phyloP scores from a whole-genome alignment of 1,140 invertebrate genomes.

The Apis cerana region DNA sequence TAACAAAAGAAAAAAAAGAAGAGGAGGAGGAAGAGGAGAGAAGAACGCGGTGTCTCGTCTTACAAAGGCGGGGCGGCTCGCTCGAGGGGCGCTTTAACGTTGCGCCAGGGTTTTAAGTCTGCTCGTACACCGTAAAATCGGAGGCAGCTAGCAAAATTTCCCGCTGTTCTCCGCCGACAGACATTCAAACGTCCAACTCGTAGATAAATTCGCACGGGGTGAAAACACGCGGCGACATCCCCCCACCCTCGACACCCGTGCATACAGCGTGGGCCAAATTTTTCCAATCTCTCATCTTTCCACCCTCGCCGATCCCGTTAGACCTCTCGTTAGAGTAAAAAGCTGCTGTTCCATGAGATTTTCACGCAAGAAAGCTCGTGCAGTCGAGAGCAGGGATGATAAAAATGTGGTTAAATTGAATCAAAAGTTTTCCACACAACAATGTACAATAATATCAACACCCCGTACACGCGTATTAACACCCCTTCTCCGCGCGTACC shows the following conservation, averaged over 20 bases:
- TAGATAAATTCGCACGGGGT: conserved; percentile 17
- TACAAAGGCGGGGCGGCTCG: conserved; percentile 17
- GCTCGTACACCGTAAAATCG: conserved; percentile 32
- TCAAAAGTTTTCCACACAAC: no score
- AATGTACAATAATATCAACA: no score
- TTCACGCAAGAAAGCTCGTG: no score
- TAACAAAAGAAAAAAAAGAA: not conserved
- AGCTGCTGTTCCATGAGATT: no score
- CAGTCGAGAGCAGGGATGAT: no score
- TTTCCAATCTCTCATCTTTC: no score
- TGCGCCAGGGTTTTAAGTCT: conserved; percentile 25
- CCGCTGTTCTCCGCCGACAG: not conserved
- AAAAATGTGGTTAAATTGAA: no score
- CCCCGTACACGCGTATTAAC: no score
- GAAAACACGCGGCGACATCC: not conserved
- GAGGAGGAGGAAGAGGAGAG: not conserved
- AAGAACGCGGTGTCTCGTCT: conserved; percentile 5
- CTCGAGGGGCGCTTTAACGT: conserved; percentile 24
- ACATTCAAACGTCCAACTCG: conserved; percentile 21
- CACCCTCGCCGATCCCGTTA: no score
- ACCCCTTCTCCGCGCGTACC: not conserved
- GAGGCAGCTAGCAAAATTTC: conserved; percentile 28
- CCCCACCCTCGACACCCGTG: no score
- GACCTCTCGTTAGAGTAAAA: no score
- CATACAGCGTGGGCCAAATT: no score